phyloP scores from a whole-genome alignment of 2,797 vertebrate species.

The Neomorphus geoffroyi region DNA sequence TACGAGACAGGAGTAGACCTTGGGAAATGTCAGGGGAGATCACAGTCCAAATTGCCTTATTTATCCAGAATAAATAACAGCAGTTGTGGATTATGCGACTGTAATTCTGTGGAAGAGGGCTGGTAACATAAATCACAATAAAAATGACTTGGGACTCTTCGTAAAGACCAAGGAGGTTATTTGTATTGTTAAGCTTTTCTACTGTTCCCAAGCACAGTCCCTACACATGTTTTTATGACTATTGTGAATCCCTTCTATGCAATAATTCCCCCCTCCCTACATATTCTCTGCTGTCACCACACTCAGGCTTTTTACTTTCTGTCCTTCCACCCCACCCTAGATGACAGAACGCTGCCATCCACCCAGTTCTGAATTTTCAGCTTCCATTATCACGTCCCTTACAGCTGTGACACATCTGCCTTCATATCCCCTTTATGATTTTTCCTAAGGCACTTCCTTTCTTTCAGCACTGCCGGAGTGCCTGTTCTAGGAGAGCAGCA shows the following conservation, averaged over 20 bases:
- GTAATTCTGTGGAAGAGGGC: conserved; percentile 14
- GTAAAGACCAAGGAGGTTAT: conserved; percentile 1
- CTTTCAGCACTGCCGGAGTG: neutral
- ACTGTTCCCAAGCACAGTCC: neutral
- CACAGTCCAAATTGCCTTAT: conserved; percentile 37
- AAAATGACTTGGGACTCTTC: neutral
- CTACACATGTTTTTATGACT: neutral
- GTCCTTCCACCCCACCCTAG: neutral
- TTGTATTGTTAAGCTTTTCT: neutral
- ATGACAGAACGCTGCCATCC: neutral
- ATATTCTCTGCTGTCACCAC: neutral
- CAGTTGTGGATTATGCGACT: neutral
- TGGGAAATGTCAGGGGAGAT: conserved; percentile 65
- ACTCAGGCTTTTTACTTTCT: neutral
- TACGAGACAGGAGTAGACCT: conserved; percentile 30
- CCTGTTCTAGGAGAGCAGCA: neutral
- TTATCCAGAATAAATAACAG: conserved; percentile 56
- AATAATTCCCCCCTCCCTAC: neutral
- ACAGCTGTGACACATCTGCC: conserved; percentile 56
- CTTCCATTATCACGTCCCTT: conserved; percentile 6
- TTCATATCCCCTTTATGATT: neutral
- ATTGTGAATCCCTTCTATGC: neutral
- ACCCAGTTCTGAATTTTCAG: neutral
- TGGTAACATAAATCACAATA: neutral
- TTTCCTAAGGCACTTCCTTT: conserved; percentile 18